Evolutionary conservation across 2,888 invertebrate species (phyloP), one percentile per base, ranked within the genome.

Genomic region (Chirona hameri): DNA sequence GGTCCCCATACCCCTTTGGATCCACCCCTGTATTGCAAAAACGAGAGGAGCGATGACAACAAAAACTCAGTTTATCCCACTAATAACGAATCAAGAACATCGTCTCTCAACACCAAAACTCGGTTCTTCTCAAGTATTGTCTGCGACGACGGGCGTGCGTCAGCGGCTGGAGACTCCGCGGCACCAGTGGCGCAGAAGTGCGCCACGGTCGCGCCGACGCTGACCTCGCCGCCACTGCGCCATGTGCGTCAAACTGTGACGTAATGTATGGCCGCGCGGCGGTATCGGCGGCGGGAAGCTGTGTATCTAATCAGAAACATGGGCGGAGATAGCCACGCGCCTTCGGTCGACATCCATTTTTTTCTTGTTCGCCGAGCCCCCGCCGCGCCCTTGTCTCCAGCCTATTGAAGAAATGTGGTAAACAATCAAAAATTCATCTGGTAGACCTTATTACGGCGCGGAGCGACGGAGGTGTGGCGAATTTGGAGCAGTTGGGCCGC

Each of bases 261-360:
- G 76, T 76, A 76, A 76, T 76, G 24, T 39, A 76, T 76, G 14
- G 76, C 24, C 7, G 46, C 21, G 10, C 10, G 21, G 46, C 46
- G 39, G 46, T 76, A 76, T 76, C 39, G 39, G 39, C 76, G 76
- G 12, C 31, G 46, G 24, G 76, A 39, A 76, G 76, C 76, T 39
- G 76, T 76, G 76, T 46, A 76, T 76, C 76, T 76, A 76, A 76
- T 76, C 46, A 76, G 76, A 76, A 76, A 76, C 76, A 76, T 76
- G 76, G 76, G 76, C 76, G 76, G 18, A 72, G 76, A 24, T 21
- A 46, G 76, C 46, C 76, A 10, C 15, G 10, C 46, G 76, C 76
- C 24, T 39, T 24, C 76, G 39, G 21, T 46, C 39, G 39, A 76
- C 76, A 46, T 46, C 46, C 39, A 76, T 76, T 76, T 76, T 76